phyloP scores from a whole-genome alignment of 2,797 vertebrate genomes.

The Chiroxiphia lanceolata region DNA sequence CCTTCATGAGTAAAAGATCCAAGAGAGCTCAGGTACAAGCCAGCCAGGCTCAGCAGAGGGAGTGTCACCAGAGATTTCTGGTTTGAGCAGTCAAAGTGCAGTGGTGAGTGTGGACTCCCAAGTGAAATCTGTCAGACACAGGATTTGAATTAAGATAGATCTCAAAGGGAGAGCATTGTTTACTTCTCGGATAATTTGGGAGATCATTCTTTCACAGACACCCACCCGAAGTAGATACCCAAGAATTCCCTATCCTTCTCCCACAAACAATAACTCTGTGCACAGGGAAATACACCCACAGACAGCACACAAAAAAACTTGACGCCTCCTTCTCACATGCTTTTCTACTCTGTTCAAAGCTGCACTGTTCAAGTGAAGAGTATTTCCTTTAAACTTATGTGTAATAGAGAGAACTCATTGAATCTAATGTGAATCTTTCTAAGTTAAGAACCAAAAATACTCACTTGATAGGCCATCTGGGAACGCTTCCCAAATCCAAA shows the following conservation, averaged over 20 bases:
- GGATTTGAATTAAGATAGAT: neutral
- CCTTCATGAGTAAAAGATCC: neutral
- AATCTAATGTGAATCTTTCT: conserved; percentile 17
- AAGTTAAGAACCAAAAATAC: conserved; percentile 38
- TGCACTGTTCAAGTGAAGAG: neutral
- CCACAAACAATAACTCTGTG: neutral
- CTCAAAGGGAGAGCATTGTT: neutral
- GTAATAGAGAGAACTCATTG: neutral
- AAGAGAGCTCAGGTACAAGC: neutral
- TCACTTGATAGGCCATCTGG: conserved; percentile 37
- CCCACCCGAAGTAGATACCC: neutral
- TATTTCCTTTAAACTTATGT: neutral
- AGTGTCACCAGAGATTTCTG: neutral
- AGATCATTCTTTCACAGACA: neutral
- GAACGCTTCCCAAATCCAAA: conserved; percentile 56
- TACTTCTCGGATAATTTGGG: neutral
- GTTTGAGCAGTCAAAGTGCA: neutral
- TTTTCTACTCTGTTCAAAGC: neutral
- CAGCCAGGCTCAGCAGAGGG: conserved; percentile 1
- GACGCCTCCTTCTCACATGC: neutral
- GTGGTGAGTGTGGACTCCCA: neutral
- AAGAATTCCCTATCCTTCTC: neutral
- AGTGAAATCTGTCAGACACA: neutral
- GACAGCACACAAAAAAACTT: neutral
- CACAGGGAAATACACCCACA: conserved; percentile 3